Percentiles rank a stretch among this genome's conserved stretches.
Conservation (phyloP, 2,113 vertebrate genomes). For the Colaptes auratus region DNA sequence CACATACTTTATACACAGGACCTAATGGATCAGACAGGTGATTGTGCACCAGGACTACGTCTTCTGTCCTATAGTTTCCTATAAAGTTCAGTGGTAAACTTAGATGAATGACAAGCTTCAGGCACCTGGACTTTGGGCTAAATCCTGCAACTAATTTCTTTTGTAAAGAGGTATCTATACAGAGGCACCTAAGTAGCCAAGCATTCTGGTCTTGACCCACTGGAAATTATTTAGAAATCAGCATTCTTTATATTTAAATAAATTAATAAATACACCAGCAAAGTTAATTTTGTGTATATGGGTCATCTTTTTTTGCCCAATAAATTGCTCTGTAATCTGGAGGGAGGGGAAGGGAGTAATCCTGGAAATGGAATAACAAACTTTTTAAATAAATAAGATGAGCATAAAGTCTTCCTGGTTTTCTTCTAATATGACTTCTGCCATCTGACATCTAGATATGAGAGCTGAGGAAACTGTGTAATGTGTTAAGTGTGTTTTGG, state of each 20-base stretch:
- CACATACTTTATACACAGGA: neutral
- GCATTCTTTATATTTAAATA: neutral
- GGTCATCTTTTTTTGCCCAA: neutral
- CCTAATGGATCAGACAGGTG: neutral
- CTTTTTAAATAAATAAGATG: neutral
- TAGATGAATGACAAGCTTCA: neutral
- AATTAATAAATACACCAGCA: neutral
- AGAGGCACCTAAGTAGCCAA: neutral
- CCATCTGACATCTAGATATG: neutral
- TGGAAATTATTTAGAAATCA: neutral
- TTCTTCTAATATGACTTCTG: neutral
- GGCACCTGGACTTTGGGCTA: neutral
- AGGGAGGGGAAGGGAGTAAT: neutral
- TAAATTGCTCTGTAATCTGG: neutral
- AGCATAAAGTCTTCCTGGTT: neutral
- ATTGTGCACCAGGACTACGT: neutral
- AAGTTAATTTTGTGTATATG: neutral
- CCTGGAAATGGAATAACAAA: neutral
- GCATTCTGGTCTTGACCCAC: neutral
- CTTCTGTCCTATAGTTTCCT: neutral
- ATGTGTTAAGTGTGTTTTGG: neutral
- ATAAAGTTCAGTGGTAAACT: neutral
- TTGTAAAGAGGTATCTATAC: neutral
- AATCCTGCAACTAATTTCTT: neutral
- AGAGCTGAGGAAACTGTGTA: neutral